Base-by-base conservation (phyloP, 2,888 invertebrate genomes). In the Hyppa rectilinea region DNA sequence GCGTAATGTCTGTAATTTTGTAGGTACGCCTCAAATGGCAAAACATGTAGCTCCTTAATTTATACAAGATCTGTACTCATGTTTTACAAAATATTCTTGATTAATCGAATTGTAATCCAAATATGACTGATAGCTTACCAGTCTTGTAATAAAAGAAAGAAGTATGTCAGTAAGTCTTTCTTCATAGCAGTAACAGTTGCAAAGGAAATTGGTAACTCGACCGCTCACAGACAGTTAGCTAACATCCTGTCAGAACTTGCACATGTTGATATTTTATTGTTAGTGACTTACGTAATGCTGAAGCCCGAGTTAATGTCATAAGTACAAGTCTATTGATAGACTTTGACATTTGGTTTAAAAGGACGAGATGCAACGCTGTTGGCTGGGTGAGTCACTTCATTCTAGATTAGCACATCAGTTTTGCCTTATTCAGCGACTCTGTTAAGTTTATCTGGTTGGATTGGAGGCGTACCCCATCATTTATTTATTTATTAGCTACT, bases 161-260 rank as follows among this genome's bases (percentile, higher is more conserved):
- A 70, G 43, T 78, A 60, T 81, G 70, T 66, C 78, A 78, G 59
- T 23, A 29, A 60, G 20, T 62, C 49, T 65, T 56, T 62, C 49
- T 47, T 62, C 53, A 60, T 52, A 60, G 52, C 53, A 55, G 59
- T 52, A 80, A 58, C 40, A 56, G 53, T 74, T 80, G 66, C 70
- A 70, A 76, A 80, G 78, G 74, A 80, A 71, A 68, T 80, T 68
- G 73, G 72, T 72, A 81, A 78, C 55, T 50, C 56, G 50, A 78
- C 52, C 53, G 53, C 14, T 47, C 59, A 31, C 17, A 53, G 47
- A 26, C 49, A 29, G 61, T 81, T 81, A 66, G 78, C 74, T 78
- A 69, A 80, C 52, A 81, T 81, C 81, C 80, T 78, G 74, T 40
- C 49, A 59, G 49, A 68, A 55, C 59, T 49, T 55, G 64, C 64